Evolutionary conservation across 2,797 vertebrate species (phyloP).

Genomic region (Helostoma temminkii): DNA sequence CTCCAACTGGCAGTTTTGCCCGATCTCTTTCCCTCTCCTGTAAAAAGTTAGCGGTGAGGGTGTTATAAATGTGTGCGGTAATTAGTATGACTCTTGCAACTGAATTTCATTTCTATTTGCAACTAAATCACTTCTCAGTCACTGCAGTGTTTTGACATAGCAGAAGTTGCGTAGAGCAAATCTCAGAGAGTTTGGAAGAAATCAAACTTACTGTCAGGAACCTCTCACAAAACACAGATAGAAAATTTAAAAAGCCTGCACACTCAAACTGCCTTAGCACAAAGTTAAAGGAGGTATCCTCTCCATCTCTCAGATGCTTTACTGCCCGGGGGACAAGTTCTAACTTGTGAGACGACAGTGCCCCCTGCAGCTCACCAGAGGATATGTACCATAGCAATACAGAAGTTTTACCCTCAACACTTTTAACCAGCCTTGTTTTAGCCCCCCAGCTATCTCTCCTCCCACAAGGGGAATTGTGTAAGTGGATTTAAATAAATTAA

Average conservation of each 20-base stretch:
- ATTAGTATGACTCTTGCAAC: constrained; percentile 57
- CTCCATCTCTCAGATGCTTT: constrained; percentile 40
- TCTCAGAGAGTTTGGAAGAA: constrained; percentile 50
- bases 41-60: constrained; percentile 16
- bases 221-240: constrained; percentile 42
- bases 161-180: constrained; percentile 40
- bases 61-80: constrained; percentile 47
- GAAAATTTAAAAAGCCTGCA: constrained; percentile 30
- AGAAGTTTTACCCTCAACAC: constrained; percentile 45
- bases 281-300: constrained; percentile 52
- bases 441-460: constrained; percentile 64
- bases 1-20: constrained; percentile 23
- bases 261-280: constrained; percentile 38
- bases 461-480: constrained; percentile 72
- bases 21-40: constrained; percentile 12
- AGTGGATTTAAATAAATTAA: constrained; percentile 83
- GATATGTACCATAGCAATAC: background rate
- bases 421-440: constrained; percentile 58
- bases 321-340: background rate
- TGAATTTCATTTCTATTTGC: constrained; percentile 46
- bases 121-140: constrained; percentile 55
- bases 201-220: constrained; percentile 49
- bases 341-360: constrained; percentile 69
- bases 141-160: constrained; percentile 51
- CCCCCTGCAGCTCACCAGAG: constrained; percentile 63